phyloP scores from a whole-genome alignment of 2,797 vertebrate genomes.

The Eremophila alpestris region DNA sequence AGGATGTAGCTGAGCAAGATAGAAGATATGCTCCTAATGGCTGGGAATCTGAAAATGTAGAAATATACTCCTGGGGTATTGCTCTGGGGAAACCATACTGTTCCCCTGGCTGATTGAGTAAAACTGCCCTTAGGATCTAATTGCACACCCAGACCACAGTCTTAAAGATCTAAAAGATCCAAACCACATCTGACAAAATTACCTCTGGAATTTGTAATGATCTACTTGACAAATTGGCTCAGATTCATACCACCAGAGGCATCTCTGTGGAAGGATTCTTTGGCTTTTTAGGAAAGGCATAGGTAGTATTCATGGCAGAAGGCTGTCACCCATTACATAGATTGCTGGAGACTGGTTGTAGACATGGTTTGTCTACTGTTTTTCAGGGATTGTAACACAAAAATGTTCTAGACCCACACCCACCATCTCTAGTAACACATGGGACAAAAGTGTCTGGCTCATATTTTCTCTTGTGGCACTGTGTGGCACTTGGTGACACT shows the following conservation, averaged over 20 bases:
- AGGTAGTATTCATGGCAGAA: neutral
- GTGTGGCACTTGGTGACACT: neutral
- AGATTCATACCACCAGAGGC: neutral
- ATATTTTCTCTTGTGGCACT: neutral
- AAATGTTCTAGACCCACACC: neutral
- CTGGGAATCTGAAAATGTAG: neutral
- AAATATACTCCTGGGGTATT: rapidly evolving
- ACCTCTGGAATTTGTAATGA: neutral
- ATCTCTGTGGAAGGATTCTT: neutral
- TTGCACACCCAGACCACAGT: neutral
- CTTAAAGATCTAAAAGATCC: neutral
- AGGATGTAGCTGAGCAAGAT: rapidly evolving
- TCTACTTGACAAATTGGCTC: neutral
- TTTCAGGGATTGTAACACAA: neutral
- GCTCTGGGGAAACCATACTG: neutral
- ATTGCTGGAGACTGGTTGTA: neutral
- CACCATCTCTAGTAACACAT: neutral
- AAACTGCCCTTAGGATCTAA: neutral
- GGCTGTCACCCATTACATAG: neutral
- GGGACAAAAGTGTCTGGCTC: neutral
- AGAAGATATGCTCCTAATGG: neutral
- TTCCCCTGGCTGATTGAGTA: neutral
- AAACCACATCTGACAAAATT: neutral
- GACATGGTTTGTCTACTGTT: neutral
- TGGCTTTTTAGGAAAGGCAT: neutral